phyloP scores from a whole-genome alignment of 64 coral and sea anemone species.

The Astreopora myriophthalma region DNA sequence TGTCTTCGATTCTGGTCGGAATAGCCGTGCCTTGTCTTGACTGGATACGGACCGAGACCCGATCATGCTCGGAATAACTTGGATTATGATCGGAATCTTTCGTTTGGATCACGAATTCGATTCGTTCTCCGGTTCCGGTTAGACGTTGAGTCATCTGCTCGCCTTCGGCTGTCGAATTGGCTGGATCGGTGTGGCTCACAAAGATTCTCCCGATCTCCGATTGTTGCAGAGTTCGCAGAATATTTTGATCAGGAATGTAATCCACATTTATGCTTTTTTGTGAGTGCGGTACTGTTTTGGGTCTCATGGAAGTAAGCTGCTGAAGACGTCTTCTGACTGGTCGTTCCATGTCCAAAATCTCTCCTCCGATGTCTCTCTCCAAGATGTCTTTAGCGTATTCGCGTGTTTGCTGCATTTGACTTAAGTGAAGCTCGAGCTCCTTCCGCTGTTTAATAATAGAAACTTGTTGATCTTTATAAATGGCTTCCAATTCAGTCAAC shows the following conservation, averaged over 20 bases:
- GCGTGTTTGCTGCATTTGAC: constrained; percentile 72
- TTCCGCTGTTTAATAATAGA: constrained; percentile 65
- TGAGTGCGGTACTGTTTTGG: not conserved
- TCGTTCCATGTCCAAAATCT: constrained; percentile 71
- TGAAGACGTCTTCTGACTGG: constrained; percentile 55
- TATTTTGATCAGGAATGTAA: constrained; percentile 60
- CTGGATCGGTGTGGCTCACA: constrained; percentile 71
- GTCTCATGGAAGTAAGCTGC: constrained; percentile 36
- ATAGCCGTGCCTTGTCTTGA: constrained; percentile 47
- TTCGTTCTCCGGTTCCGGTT: constrained; percentile 76
- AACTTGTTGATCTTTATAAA: constrained; percentile 75
- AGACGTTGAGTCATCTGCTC: constrained; percentile 22
- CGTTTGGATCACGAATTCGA: constrained; percentile 64
- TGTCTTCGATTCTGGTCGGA: constrained; percentile 62
- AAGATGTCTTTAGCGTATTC: constrained; percentile 69
- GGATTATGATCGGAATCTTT: constrained; percentile 75
- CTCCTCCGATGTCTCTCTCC: constrained; percentile 65
- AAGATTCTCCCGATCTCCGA: constrained; percentile 68
- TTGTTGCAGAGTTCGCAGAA: constrained; percentile 36
- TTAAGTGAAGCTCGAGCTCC: constrained; percentile 51
- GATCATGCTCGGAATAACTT: constrained; percentile 77
- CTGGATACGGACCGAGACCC: constrained; percentile 40
- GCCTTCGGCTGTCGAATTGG: constrained; percentile 19
- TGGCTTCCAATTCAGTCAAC: constrained; percentile 51
- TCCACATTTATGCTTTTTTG: constrained; percentile 64